phyloP scores from a whole-genome alignment of 2,797 vertebrate species.

The Poecilia wingei region DNA sequence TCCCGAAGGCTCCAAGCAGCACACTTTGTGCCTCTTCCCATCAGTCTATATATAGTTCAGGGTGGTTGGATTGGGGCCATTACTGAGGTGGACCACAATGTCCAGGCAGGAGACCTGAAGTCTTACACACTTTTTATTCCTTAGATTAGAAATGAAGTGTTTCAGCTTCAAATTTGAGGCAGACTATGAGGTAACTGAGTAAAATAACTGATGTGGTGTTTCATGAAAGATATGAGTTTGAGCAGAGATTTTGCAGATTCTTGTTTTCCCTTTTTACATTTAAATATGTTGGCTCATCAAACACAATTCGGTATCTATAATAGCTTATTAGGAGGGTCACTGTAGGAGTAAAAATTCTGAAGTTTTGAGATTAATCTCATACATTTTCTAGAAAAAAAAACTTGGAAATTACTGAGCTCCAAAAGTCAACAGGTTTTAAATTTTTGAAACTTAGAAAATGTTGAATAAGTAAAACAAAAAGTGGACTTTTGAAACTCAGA shows the following conservation, averaged over 20 bases:
- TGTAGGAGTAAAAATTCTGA: too few species aligned
- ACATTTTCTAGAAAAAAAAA: too few species aligned
- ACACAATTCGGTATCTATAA: not conserved
- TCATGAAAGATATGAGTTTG: not conserved
- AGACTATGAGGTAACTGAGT: not conserved
- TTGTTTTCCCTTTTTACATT: not conserved
- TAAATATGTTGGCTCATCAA: not conserved
- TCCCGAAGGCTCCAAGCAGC: conserved; percentile 45
- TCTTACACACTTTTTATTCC: not conserved
- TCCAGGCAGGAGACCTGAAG: conserved; percentile 13
- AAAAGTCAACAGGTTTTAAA: too few species aligned
- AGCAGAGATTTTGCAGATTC: not conserved
- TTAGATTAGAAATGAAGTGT: not conserved
- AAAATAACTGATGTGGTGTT: not conserved
- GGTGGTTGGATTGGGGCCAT: conserved; percentile 7
- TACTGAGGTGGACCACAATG: conserved; percentile 24
- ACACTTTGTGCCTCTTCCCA: conserved; percentile 25
- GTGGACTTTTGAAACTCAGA: too few species aligned
- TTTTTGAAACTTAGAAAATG: too few species aligned
- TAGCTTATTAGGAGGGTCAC: too few species aligned
- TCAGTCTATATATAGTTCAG: conserved; percentile 58
- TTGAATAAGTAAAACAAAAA: too few species aligned
- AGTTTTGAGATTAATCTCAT: too few species aligned
- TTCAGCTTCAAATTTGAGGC: not conserved
- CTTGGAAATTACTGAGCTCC: too few species aligned